Evolutionary conservation across 2,113 vertebrate genomes (phyloP).

Genomic region (Lamprologus speciosus): DNA sequence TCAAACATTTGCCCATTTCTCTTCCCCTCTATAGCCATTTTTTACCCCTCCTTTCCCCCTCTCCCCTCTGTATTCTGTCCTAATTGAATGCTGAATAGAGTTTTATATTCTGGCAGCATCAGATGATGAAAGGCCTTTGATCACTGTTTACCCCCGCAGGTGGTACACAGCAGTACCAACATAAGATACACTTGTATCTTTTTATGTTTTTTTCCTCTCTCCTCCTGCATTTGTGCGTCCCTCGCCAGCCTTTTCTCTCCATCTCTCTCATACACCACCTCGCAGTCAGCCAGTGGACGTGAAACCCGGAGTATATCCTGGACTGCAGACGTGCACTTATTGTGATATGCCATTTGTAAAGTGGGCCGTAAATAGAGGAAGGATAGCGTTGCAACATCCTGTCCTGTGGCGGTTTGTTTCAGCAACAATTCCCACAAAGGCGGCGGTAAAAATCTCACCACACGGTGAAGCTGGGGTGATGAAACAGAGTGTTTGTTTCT

Average conservation of each 20-base stretch:
- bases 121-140: conserved; percentile 61
- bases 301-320: background rate
- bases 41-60: background rate
- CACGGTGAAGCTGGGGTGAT: background rate
- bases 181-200: conserved; percentile 23
- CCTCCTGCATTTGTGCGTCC: background rate
- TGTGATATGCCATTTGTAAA: conserved; percentile 10
- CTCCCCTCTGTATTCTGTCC: conserved; percentile 7
- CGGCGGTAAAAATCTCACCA: conserved; percentile 2
- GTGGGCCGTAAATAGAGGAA: conserved; percentile 14
- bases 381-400: conserved; percentile 34
- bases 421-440: conserved; percentile 8
- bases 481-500: conserved; percentile 9
- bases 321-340: background rate
- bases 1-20: background rate
- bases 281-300: background rate
- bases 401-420: conserved; percentile 19
- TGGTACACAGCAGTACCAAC: conserved; percentile 22
- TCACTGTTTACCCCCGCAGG: conserved; percentile 55
- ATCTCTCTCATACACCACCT: background rate
- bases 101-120: conserved; percentile 40
- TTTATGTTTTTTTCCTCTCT: background rate
- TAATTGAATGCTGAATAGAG: conserved; percentile 48
- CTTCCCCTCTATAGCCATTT: background rate
- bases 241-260: background rate